phyloP scores from a whole-genome alignment of 2,888 invertebrate species.

The Megaustenia siamemsis region DNA sequence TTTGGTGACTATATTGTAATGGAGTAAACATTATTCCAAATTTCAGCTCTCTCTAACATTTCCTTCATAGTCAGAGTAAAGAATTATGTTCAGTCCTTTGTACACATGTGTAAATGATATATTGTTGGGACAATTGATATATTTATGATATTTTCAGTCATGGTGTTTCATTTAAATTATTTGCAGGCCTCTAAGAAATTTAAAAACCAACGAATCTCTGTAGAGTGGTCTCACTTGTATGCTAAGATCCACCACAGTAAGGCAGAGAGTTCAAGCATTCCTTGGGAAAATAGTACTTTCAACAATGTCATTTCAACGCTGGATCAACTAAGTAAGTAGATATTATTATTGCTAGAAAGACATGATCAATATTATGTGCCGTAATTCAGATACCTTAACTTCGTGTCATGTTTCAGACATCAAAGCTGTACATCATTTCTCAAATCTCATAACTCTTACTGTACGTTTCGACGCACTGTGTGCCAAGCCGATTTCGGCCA shows the following conservation, averaged over 20 bases:
- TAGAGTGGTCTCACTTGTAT: constrained; percentile 75
- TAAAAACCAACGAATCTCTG: constrained; percentile 51
- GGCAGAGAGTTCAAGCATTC: constrained; percentile 52
- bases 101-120: too few relatives aligned
- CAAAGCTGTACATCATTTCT: too few relatives aligned
- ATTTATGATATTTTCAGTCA: not conserved
- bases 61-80: too few relatives aligned
- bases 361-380: too few relatives aligned
- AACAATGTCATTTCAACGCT: constrained; percentile 66
- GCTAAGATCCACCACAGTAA: constrained; percentile 72
- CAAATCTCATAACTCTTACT: too few relatives aligned
- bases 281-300: constrained; percentile 65
- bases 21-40: too few relatives aligned
- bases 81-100: too few relatives aligned
- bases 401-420: not conserved
- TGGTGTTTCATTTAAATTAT: not conserved
- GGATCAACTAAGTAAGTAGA: constrained; percentile 66
- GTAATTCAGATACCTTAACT: not conserved
- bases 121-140: not conserved
- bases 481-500: too few relatives aligned
- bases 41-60: too few relatives aligned
- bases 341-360: not conserved
- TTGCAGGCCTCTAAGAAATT: constrained; percentile 64
- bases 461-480: too few relatives aligned
- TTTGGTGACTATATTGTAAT: too few relatives aligned